Percentiles rank a stretch among this genome's conserved stretches.
phyloP scores from a whole-genome alignment of 2,113 vertebrate species.

The Pedetes capensis region DNA sequence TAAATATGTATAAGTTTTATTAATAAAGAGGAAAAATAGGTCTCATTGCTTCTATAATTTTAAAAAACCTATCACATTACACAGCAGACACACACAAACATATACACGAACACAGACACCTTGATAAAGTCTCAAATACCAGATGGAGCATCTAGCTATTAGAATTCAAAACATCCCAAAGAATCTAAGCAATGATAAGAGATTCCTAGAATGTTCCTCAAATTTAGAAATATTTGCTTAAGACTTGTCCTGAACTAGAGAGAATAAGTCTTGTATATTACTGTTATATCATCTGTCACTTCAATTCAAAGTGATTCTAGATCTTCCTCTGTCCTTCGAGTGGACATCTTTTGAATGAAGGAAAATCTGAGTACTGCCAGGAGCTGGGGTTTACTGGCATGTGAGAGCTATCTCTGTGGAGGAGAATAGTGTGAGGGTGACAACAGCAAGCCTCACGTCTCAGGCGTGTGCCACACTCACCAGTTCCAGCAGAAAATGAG shows the following conservation, averaged over 20 bases:
- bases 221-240: constrained; percentile 32
- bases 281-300: neutral
- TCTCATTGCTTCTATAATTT: neutral
- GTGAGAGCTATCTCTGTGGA: neutral
- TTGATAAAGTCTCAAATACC: neutral
- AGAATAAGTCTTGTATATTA: neutral
- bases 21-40: neutral
- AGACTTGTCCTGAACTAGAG: neutral
- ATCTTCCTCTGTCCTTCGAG: neutral
- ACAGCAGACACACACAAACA: neutral
- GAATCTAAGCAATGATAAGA: neutral
- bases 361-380: neutral
- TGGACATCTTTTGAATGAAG: neutral
- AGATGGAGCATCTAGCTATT: neutral
- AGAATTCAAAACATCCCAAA: neutral
- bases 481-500: constrained; percentile 87
- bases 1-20: neutral
- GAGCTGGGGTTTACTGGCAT: neutral
- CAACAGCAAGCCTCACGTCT: neutral
- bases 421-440: neutral
- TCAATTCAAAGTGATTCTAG: constrained; percentile 3
- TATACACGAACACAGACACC: neutral
- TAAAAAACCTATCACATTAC: neutral
- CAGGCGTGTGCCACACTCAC: constrained; percentile 79
- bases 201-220: neutral